phyloP scores from a whole-genome alignment of 2,888 invertebrate species.

The Cyclophora albipunctata region DNA sequence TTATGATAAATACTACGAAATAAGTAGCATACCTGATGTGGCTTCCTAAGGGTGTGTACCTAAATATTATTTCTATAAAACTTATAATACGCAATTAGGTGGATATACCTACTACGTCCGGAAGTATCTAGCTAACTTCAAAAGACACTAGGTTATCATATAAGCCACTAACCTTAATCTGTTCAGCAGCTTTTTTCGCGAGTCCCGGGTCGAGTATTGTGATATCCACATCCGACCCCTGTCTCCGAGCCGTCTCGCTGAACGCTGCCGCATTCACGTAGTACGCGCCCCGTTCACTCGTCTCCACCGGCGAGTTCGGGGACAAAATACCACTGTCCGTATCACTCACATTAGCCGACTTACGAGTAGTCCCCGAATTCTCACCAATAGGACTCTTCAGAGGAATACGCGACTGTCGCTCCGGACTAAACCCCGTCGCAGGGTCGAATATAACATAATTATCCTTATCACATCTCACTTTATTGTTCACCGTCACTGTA shows the following conservation, averaged over 20 bases:
- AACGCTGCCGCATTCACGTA: conserved; percentile 63
- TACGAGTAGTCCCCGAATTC: conserved; percentile 40
- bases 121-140: no score
- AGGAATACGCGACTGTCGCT: conserved; percentile 43
- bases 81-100: no score
- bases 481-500: conserved; percentile 68
- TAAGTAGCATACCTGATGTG: no score
- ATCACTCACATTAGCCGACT: conserved; percentile 73
- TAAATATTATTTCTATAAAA: no score
- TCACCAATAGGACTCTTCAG: conserved; percentile 52
- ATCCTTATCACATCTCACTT: conserved; percentile 70
- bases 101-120: no score
- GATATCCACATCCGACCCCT: conserved; percentile 50
- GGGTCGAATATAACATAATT: conserved; percentile 73
- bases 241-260: conserved; percentile 51
- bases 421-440: conserved; percentile 58
- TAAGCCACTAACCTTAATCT: conserved; percentile 57
- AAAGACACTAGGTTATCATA: no score
- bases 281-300: conserved; percentile 51
- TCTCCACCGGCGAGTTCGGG: conserved; percentile 77
- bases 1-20: no score
- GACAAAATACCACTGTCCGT: conserved; percentile 79
- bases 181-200: conserved; percentile 65
- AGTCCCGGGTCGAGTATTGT: conserved; percentile 57
- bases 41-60: no score